Base-by-base conservation (phyloP, 2,113 vertebrate genomes). In the Scytalopus superciliaris region DNA sequence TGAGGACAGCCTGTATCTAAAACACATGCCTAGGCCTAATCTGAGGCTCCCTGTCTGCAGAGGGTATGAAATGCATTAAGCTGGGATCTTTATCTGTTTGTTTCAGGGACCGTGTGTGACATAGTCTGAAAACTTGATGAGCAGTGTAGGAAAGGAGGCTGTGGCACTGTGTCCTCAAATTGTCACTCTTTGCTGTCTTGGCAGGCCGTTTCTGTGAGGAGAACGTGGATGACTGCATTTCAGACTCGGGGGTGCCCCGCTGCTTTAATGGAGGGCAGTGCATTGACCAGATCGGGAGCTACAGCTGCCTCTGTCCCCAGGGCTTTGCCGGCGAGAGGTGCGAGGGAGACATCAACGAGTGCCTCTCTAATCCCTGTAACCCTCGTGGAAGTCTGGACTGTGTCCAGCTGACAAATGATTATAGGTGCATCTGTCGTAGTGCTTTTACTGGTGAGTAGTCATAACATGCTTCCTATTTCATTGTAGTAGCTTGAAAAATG, bases 291-390 rank as follows among this genome's bases (percentile, higher is more conserved):
- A 96, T 99, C 1, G 98, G 99, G 5, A 98, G 98, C 45, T 99
- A 99, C 93, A 98, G 97, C 14, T 99, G 99, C 59, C 85, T 94
- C 56, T 99, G 99, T 47, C 97, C 98, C 19, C 97, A 98, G 3
- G 99, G 99, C 72, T 99, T 99, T 31, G 98, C 98, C 1, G 99
- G 99, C 6, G 98, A 99, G 76, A 98, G 98, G 67, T 99, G 99
- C 1, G 99, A 99, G 89, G 99, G 99, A 2, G 99, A 99, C 93
- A 98, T 99, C 84, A 99, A 99, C 0, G 99, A 99, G 91, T 99
- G 99, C 87, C 98, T 98, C 10, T 98, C 99, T n/a, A 97, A 59
- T 56, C 99, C 99, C 13, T 99, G 99, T 95, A 98, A 98, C 82
- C 40, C 97, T 2, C 95, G 97, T 8, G 99, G 99, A 39, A 99